phyloP scores from a whole-genome alignment of 2,797 vertebrate species.

The Acipenser oxyrinchus region DNA sequence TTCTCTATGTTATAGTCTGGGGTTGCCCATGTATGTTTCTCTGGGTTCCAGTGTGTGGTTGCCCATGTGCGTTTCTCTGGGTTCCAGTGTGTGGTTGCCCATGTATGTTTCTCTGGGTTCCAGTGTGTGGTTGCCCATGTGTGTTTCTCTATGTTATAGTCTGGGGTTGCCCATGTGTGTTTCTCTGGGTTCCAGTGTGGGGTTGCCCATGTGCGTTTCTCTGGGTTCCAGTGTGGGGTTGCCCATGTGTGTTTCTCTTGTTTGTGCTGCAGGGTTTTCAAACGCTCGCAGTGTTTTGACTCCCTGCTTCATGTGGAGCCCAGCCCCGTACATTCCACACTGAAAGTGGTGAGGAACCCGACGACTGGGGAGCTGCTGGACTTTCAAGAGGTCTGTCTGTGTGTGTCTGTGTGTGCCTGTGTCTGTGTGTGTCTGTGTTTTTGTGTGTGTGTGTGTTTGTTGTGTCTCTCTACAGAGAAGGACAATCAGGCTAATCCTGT shows the following conservation, averaged over 20 bases:
- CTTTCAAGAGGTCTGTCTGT: constrained; percentile 69
- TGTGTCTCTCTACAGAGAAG: too few species aligned
- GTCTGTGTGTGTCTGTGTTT: background rate
- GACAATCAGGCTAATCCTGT: too few species aligned
- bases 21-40: background rate
- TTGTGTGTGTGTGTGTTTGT: too few species aligned
- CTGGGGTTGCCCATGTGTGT: background rate
- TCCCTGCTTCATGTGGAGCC: constrained; percentile 57
- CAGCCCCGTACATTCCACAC: constrained; percentile 66
- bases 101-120: too few species aligned
- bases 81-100: too few species aligned
- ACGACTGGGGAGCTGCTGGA: constrained; percentile 79
- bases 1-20: background rate
- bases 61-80: too few species aligned
- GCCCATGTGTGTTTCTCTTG: background rate
- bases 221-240: background rate
- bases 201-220: background rate
- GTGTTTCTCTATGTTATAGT: too few species aligned
- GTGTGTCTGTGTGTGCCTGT: background rate
- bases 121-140: too few species aligned
- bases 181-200: background rate
- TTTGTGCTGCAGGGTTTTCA: constrained; percentile 52
- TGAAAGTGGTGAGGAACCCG: constrained; percentile 78
- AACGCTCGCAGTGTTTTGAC: constrained; percentile 46
- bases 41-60: background rate